Evolutionary conservation across 2,113 vertebrate species (phyloP).

Genomic region (Sialia sialis): DNA sequence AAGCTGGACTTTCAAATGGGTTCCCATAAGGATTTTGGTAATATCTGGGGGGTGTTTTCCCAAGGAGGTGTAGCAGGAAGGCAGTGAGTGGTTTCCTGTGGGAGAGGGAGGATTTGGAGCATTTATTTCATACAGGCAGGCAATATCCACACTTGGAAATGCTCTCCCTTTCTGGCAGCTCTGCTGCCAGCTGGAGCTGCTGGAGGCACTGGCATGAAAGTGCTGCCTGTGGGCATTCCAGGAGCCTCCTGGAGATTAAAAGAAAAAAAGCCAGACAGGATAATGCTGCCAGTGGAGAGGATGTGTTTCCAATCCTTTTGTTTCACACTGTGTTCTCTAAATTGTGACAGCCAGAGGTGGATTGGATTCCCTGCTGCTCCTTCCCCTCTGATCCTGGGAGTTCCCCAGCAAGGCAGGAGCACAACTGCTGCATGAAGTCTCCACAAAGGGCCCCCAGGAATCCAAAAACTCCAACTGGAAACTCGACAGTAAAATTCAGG

Average conservation of each 20-base stretch:
- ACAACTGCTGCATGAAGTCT: not conserved
- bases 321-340: not conserved
- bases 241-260: not conserved
- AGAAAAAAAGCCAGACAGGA: not conserved
- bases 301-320: not conserved
- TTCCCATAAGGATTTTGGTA: not conserved
- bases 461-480: not conserved
- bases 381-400: not conserved
- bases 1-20: not conserved
- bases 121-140: not conserved
- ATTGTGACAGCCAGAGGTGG: not conserved
- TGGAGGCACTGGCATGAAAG: not conserved
- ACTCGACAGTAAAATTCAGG: not conserved
- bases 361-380: constrained; percentile 7
- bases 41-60: not conserved
- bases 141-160: not conserved
- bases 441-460: not conserved
- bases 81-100: not conserved
- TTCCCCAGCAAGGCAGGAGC: not conserved
- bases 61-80: not conserved
- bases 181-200: not conserved
- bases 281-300: not conserved
- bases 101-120: not conserved
- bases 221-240: not conserved
- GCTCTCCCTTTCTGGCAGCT: not conserved